Percentiles rank a stretch among this genome's conserved stretches.
Conservation (phyloP, 2,888 invertebrate species). For the Ctenicera cuprea region DNA sequence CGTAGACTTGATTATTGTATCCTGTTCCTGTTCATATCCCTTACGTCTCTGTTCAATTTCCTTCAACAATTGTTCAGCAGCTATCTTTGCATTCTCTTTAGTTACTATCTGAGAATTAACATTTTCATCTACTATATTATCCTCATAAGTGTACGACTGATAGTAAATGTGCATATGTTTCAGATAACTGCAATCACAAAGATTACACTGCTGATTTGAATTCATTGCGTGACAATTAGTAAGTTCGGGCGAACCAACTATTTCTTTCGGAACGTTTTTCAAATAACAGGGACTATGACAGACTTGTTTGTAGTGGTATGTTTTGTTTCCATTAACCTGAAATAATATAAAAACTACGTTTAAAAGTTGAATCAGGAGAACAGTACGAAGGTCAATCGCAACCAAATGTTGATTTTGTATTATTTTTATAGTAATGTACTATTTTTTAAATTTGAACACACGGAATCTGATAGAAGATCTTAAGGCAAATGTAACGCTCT, state of each 20-base stretch:
- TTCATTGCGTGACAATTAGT: constrained; percentile 64
- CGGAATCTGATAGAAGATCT: too few species aligned
- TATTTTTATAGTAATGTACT: too few species aligned
- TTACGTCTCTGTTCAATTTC: neutral
- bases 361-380: too few species aligned
- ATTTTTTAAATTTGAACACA: too few species aligned
- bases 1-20: constrained; percentile 61
- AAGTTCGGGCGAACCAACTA: constrained; percentile 65
- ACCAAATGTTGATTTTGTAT: too few species aligned
- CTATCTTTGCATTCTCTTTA: constrained; percentile 56
- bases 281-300: constrained; percentile 61
- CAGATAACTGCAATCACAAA: constrained; percentile 64
- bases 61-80: constrained; percentile 12
- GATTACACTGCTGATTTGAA: constrained; percentile 42
- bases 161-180: constrained; percentile 69
- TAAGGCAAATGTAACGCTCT: too few species aligned
- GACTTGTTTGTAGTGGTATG: constrained; percentile 62
- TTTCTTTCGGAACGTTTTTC: constrained; percentile 64
- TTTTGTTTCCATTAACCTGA: constrained; percentile 10
- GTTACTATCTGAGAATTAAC: constrained; percentile 60
- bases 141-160: constrained; percentile 62
- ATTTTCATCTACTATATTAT: constrained; percentile 60
- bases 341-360: neutral
- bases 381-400: too few species aligned
- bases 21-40: constrained; percentile 61